Evolutionary conservation across 2,113 vertebrate genomes (phyloP).

Genomic region (Serinus canaria): DNA sequence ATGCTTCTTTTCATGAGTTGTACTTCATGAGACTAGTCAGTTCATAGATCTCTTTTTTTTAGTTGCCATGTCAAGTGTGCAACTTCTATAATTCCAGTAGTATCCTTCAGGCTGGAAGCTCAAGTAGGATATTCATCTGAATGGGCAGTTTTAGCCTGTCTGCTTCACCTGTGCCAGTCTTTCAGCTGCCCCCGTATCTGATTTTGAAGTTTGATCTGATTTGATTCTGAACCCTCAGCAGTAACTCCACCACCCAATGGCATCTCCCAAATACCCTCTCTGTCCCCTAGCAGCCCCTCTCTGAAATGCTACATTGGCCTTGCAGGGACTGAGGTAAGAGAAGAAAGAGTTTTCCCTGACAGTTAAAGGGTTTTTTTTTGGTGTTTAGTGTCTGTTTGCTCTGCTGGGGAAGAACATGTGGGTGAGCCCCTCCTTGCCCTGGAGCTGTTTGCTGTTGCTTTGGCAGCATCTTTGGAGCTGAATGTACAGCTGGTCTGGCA

Average conservation of each 20-base stretch:
- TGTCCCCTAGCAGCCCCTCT: accelerated
- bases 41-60: neutral
- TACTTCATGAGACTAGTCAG: neutral
- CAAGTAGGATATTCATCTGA: neutral
- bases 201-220: neutral
- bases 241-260: accelerated
- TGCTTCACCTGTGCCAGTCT: neutral
- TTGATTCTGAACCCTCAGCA: neutral
- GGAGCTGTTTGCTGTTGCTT: neutral
- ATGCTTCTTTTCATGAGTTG: neutral
- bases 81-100: neutral
- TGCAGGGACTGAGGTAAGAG: neutral
- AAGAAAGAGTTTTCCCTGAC: neutral
- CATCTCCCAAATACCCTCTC: accelerated
- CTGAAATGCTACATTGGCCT: accelerated
- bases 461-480: neutral
- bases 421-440: neutral
- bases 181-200: neutral
- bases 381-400: neutral
- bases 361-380: neutral
- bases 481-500: neutral
- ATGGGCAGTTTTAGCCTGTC: neutral
- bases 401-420: neutral
- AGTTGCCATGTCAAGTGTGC: neutral
- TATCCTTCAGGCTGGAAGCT: neutral